Conservation (phyloP, 2,888 invertebrate species). For the Psylliodes chrysocephalus region DNA sequence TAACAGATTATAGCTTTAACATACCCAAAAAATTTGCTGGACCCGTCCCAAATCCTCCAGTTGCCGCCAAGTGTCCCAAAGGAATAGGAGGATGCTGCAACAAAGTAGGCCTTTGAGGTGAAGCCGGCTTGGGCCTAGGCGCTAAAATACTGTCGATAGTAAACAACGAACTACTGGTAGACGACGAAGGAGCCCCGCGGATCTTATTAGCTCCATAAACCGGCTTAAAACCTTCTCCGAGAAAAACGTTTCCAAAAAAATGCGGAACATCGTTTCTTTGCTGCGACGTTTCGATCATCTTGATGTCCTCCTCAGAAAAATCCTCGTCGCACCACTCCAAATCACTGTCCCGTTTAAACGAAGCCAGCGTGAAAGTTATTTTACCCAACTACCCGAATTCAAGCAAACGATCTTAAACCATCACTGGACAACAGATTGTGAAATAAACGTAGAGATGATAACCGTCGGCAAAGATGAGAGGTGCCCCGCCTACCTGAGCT, state of each 20-base stretch:
- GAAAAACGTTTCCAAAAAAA: conserved; percentile 56
- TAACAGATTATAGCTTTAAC: no score
- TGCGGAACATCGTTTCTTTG: conserved; percentile 50
- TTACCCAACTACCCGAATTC: conserved; percentile 24
- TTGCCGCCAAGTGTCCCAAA: conserved; percentile 72
- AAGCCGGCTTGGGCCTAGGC: conserved; percentile 69
- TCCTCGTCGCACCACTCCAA: conserved; percentile 61
- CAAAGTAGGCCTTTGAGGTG: conserved; percentile 66
- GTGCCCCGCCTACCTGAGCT: conserved; percentile 42
- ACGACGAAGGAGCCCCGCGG: conserved; percentile 24
- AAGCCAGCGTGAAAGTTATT: conserved; percentile 58
- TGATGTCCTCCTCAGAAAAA: conserved; percentile 54
- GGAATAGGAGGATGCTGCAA: conserved; percentile 69
- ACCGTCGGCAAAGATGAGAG: conserved; percentile 44
- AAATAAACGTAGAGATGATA: conserved; percentile 41
- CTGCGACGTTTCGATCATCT: conserved; percentile 61
- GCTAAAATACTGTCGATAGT: conserved; percentile 90
- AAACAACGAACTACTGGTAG: conserved; percentile 71
- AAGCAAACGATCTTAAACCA: conserved; percentile 30
- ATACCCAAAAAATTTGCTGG: conserved; percentile 83
- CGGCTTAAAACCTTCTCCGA: conserved; percentile 64
- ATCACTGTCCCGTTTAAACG: conserved; percentile 60
- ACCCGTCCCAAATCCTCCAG: conserved; percentile 71
- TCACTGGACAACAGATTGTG: conserved; percentile 39
- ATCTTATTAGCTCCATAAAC: conserved; percentile 50